These are phyloP conservation scores for Papilio glaucus DNA, from an alignment of 1,140 invertebrate species.

Conservation along the genomic window DNA sequence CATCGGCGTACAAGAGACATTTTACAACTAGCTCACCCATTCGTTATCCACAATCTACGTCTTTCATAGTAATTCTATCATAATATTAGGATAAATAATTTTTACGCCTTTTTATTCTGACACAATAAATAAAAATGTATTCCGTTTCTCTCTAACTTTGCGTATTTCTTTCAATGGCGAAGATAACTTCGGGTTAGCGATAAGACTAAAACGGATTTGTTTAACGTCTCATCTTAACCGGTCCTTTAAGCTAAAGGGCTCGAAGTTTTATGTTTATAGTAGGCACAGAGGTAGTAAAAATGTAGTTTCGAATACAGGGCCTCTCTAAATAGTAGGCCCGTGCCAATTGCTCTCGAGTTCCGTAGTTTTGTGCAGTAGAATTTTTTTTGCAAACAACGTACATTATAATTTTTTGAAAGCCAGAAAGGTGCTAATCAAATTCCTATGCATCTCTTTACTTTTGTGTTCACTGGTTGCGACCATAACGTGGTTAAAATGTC, in stretches of 20 bases:
- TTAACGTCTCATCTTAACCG: constrained; percentile 20
- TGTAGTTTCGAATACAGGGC: constrained; percentile 4
- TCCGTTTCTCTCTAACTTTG: not conserved
- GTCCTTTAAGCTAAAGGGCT: constrained; percentile 14
- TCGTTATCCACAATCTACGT: too few relatives aligned
- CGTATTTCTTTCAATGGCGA: not conserved
- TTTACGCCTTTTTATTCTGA: too few relatives aligned
- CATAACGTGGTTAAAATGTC: too few relatives aligned
- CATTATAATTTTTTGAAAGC: not conserved
- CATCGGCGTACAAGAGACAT: too few relatives aligned
- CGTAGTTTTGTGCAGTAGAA: not conserved
- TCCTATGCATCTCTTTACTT: too few relatives aligned
- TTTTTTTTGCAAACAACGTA: not conserved
- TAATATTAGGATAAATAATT: too few relatives aligned
- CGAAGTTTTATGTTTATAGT: constrained; percentile 16
- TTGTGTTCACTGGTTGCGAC: too few relatives aligned
- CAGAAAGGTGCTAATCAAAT: too few relatives aligned
- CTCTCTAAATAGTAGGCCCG: constrained; percentile 1
- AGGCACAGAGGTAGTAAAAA: constrained; percentile 16
- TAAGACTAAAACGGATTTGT: constrained; percentile 18
- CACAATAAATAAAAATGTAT: not conserved
- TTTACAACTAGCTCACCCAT: too few relatives aligned
- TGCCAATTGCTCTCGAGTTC: not conserved
- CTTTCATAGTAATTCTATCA: too few relatives aligned
- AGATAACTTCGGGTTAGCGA: constrained; percentile 18